A percentile compares a stretch with the other conserved stretches of the same genome.
These are phyloP conservation scores for Myotis lucifugus DNA, from an alignment of 2,113 vertebrate species.

Conservation along the genomic window DNA sequence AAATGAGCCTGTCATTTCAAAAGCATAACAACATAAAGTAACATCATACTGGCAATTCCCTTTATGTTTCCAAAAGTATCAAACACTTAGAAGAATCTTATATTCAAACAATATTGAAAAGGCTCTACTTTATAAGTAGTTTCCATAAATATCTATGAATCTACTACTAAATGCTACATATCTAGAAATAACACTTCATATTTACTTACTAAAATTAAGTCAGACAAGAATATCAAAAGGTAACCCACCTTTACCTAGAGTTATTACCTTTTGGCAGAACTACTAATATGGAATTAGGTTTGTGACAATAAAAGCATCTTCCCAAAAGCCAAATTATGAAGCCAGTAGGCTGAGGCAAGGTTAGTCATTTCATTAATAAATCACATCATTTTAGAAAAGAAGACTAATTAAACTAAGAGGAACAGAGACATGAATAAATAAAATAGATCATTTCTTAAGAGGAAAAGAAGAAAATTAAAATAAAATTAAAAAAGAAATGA, in stretches of 20 bases:
- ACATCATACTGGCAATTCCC: neutral
- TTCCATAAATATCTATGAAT: constrained; percentile 1
- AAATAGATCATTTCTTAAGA: neutral
- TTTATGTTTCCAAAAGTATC: constrained; percentile 26
- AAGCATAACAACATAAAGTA: neutral
- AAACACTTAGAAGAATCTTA: constrained; percentile 8
- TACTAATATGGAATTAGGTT: neutral
- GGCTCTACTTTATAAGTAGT: constrained; percentile 37
- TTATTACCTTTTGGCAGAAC: neutral
- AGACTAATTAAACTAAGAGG: neutral
- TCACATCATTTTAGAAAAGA: constrained; percentile 2
- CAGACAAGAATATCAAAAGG: neutral
- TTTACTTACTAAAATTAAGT: constrained; percentile 3
- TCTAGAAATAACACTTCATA: neutral
- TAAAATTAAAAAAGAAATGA: neutral
- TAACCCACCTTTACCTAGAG: neutral
- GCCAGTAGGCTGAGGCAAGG: neutral
- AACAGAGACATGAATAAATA: neutral
- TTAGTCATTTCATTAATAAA: neutral
- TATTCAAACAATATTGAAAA: constrained; percentile 1
- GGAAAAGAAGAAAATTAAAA: neutral
- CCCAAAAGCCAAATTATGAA: constrained; percentile 26
- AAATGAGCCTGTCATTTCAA: constrained; percentile 21
- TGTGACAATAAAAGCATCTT: constrained; percentile 25
- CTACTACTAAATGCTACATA: constrained; percentile 3